These are phyloP conservation scores for Chloroceryle inda DNA, from an alignment of 2,797 vertebrate genomes.

Conservation along the genomic window DNA sequence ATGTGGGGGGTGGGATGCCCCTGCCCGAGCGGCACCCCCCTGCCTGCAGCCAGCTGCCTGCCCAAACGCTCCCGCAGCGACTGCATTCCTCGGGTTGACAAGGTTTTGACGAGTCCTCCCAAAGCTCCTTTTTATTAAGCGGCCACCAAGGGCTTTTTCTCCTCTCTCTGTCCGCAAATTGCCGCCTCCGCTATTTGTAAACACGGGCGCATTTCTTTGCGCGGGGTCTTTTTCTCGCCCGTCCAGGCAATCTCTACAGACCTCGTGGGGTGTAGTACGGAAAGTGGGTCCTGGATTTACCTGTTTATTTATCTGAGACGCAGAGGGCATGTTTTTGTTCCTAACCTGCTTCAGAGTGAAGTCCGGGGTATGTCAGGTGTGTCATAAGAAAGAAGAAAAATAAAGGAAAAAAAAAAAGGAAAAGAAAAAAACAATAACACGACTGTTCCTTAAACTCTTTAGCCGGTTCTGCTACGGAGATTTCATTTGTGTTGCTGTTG, in stretches of 20 bases:
- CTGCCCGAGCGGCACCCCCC: neutral
- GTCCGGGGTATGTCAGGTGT: constrained; percentile 50
- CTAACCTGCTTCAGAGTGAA: neutral
- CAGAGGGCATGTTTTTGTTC: neutral
- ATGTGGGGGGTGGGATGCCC: neutral
- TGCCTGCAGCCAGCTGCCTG: neutral
- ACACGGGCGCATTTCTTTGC: neutral
- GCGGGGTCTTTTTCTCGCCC: neutral
- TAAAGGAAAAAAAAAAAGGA: rapidly evolving
- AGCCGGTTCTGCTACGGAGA: neutral
- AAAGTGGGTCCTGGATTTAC: neutral
- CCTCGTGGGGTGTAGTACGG: neutral
- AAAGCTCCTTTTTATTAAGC: neutral
- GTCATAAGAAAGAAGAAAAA: neutral
- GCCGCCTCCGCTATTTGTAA: neutral
- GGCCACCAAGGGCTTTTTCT: neutral
- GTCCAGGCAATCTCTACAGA: neutral
- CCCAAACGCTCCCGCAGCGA: neutral
- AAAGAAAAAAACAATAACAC: neutral
- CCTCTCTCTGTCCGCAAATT: neutral
- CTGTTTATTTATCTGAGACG: neutral
- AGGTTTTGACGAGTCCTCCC: constrained; percentile 12
- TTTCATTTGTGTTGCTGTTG: neutral
- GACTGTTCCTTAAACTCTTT: neutral
- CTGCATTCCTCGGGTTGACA: constrained; percentile 29